These are phyloP conservation scores for Scaptomyza reducta DNA, from an alignment of 2,888 invertebrate species.

Conservation along the genomic window DNA sequence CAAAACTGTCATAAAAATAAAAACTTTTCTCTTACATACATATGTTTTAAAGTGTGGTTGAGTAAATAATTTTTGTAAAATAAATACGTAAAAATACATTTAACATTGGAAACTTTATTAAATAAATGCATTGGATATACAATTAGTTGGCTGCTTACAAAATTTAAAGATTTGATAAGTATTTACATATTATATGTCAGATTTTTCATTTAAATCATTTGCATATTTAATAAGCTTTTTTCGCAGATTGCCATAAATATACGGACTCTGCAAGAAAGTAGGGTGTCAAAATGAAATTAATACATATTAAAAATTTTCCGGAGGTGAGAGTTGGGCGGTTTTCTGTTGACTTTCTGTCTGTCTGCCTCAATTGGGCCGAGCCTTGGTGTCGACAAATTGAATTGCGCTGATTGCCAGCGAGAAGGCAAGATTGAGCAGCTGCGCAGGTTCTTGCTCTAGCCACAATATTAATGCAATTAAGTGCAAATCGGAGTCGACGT, in stretches of 20 bases:
- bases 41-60: too few relatives aligned
- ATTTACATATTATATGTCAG: not conserved
- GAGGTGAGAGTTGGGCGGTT: conserved; percentile 2
- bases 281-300: conserved; percentile 46
- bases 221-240: not conserved
- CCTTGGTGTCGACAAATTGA: conserved; percentile 65
- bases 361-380: conserved; percentile 44
- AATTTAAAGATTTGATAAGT: too few relatives aligned
- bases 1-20: too few relatives aligned
- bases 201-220: not conserved
- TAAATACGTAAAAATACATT: too few relatives aligned
- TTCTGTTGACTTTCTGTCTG: conserved; percentile 7
- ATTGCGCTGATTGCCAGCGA: conserved; percentile 67
- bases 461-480: conserved; percentile 78
- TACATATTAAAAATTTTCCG: conserved; percentile 46
- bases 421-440: conserved; percentile 2
- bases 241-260: not conserved
- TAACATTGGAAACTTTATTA: not conserved
- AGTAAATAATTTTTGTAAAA: too few relatives aligned
- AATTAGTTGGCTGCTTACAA: too few relatives aligned
- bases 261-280: not conserved
- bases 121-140: too few relatives aligned
- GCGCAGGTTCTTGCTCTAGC: conserved; percentile 43
- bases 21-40: too few relatives aligned
- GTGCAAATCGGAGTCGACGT: conserved; percentile 65